Conservation (phyloP, 2,113 vertebrate genomes). For the Lepus americanus region DNA sequence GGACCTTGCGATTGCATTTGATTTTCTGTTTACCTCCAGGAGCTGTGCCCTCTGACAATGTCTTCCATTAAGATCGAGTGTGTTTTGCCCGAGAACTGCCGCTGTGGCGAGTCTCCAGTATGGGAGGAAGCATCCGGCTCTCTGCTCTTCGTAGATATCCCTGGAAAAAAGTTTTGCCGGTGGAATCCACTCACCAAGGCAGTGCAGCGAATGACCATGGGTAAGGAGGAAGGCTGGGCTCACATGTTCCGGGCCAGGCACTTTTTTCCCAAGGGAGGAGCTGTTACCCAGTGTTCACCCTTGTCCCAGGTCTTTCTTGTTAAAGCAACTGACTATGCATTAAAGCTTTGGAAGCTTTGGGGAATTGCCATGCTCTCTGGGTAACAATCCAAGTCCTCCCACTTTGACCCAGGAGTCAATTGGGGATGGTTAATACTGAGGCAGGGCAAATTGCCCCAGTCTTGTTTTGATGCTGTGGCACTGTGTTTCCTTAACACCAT, state of each 20-base stretch:
- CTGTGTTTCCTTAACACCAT: constrained; percentile 4
- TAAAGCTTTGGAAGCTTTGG: not conserved
- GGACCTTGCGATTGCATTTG: not conserved
- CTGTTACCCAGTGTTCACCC: not conserved
- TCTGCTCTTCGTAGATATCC: constrained; percentile 94
- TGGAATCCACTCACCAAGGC: constrained; percentile 89
- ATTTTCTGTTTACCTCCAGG: constrained; percentile 7
- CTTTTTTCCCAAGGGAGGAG: not conserved
- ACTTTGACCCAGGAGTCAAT: constrained; percentile 1
- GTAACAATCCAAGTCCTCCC: not conserved
- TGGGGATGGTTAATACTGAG: not conserved
- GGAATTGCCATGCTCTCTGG: not conserved
- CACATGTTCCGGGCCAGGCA: not conserved
- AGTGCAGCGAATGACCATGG: constrained; percentile 88
- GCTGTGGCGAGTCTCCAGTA: constrained; percentile 93
- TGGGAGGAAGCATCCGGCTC: constrained; percentile 93
- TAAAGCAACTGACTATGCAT: not conserved
- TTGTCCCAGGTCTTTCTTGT: not conserved
- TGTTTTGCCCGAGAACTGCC: constrained; percentile 83
- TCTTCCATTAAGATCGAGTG: constrained; percentile 91
- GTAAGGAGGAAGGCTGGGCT: constrained; percentile 84
- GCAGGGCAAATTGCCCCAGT: not conserved
- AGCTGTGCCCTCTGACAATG: constrained; percentile 87
- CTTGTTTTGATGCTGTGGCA: not conserved
- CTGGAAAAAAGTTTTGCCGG: constrained; percentile 89